phyloP scores from a whole-genome alignment of 2,888 invertebrate genomes.

The Eurois occulta region DNA sequence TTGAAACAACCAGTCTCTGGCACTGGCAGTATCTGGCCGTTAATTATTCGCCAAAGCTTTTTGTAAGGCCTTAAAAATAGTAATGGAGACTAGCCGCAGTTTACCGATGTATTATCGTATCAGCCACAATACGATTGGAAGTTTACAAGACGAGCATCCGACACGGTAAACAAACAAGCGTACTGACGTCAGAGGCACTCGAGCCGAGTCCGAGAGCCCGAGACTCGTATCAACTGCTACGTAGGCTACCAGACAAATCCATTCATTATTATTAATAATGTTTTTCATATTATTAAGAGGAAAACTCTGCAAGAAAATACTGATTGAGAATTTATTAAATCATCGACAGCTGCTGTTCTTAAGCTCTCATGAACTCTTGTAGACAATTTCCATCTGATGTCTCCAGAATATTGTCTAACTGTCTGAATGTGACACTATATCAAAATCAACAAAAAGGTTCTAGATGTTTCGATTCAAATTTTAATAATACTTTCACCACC shows the following conservation, averaged over 20 bases:
- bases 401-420: background rate
- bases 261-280: constrained; percentile 54
- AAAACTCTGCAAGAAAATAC: background rate
- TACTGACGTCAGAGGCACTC: constrained; percentile 81
- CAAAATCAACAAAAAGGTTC: constrained; percentile 16
- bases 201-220: constrained; percentile 55
- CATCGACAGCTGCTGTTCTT: background rate
- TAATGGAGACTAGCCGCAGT: constrained; percentile 51
- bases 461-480: constrained; percentile 21
- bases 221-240: constrained; percentile 50
- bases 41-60: constrained; percentile 42
- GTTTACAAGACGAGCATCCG: constrained; percentile 85
- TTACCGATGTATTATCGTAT: constrained; percentile 71
- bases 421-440: background rate
- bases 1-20: constrained; percentile 8
- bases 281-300: constrained; percentile 30
- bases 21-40: background rate
- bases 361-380: background rate
- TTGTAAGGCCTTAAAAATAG: constrained; percentile 55
- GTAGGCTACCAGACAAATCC: constrained; percentile 43
- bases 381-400: background rate
- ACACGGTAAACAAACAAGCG: constrained; percentile 84
- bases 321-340: constrained; percentile 1
- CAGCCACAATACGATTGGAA: constrained; percentile 83
- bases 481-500: constrained; percentile 46